phyloP scores from a whole-genome alignment of 2,797 vertebrate genomes.

The Streptopelia turtur region DNA sequence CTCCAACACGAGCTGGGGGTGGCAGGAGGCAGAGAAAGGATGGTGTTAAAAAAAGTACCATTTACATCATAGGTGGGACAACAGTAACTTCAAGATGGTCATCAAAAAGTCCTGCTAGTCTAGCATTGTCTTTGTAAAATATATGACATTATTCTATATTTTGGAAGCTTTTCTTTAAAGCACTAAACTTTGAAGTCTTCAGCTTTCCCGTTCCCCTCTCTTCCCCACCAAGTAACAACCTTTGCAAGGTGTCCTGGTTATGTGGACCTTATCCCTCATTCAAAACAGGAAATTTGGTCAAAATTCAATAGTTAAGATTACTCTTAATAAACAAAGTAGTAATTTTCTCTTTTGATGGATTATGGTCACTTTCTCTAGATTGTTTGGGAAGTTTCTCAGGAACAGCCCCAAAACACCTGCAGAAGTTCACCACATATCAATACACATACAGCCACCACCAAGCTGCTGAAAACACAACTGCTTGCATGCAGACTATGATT shows the following conservation, averaged over 20 bases:
- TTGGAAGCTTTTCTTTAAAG: neutral
- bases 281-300: neutral
- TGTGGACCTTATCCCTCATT: neutral
- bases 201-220: rapidly evolving
- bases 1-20: neutral
- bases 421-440: neutral
- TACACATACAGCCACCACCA: rapidly evolving
- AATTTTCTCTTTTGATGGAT: neutral
- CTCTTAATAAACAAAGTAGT: neutral
- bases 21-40: neutral
- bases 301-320: neutral
- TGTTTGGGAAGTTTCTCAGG: neutral
- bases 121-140: neutral
- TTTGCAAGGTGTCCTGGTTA: neutral
- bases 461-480: neutral
- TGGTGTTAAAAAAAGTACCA: neutral
- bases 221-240: neutral
- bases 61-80: neutral
- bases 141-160: neutral
- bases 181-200: neutral
- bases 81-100: neutral
- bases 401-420: neutral
- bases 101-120: neutral
- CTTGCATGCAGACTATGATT: neutral
- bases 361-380: neutral